A percentile compares a stretch with the other conserved stretches of the same genome.
Evolutionary conservation across 2,888 invertebrate genomes (phyloP).

Genomic region (Baronia brevicornis): DNA sequence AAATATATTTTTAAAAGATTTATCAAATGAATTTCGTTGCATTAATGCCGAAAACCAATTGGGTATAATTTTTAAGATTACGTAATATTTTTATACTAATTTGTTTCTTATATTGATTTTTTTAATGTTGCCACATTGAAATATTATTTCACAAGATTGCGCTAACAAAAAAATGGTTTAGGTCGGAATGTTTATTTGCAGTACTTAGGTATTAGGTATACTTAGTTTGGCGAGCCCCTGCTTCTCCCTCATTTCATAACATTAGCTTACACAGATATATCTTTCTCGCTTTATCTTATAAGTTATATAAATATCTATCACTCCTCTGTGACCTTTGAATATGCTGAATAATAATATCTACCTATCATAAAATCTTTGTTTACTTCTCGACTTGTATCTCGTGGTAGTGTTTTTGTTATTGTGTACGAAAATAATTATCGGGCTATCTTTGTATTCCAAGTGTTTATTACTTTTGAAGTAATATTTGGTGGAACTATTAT

Average conservation of each 20-base stretch:
- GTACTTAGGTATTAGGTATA: too few relatives aligned
- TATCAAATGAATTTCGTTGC: too few relatives aligned
- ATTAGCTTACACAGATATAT: constrained; percentile 20
- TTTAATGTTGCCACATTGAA: too few relatives aligned
- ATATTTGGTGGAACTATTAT: constrained; percentile 3
- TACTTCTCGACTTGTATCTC: constrained; percentile 55
- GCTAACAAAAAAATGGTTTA: too few relatives aligned
- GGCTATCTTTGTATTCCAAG: constrained; percentile 14
- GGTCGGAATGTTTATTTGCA: constrained; percentile 13
- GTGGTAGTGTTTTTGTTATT: constrained; percentile 70
- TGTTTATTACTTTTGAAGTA: constrained; percentile 7
- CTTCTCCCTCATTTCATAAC: constrained; percentile 31
- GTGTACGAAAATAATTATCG: constrained; percentile 47
- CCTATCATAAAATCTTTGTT: constrained; percentile 62
- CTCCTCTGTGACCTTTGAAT: constrained; percentile 66
- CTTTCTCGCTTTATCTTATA: constrained; percentile 32
- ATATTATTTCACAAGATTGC: constrained; percentile 14
- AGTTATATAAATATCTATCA: constrained; percentile 25
- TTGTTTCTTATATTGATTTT: too few relatives aligned
- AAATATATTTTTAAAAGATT: too few relatives aligned
- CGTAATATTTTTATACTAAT: too few relatives aligned
- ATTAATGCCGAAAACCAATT: too few relatives aligned
- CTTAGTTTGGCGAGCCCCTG: constrained; percentile 16
- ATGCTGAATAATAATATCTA: constrained; percentile 63
- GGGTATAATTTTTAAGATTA: too few relatives aligned